A percentile compares a stretch with the other conserved stretches of the same genome.
Evolutionary conservation across 2,797 vertebrate species (phyloP).

Genomic region (Crenuchus spilurus): DNA sequence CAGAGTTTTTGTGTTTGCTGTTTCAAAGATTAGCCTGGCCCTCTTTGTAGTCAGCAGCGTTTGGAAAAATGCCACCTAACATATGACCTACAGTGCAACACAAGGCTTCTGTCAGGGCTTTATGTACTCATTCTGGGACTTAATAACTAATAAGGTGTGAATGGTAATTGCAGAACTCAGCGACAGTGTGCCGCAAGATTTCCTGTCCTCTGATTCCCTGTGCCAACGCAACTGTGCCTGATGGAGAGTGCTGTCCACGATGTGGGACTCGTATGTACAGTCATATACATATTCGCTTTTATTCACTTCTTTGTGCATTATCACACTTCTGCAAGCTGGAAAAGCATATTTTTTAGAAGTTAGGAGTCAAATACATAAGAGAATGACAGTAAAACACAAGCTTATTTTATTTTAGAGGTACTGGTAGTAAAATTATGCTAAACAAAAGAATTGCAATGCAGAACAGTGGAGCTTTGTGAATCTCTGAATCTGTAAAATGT

Average conservation of each 20-base stretch:
- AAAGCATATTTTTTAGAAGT: no score
- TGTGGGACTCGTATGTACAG: slow-evolving; percentile 83
- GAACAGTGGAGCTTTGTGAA: slow-evolving; percentile 71
- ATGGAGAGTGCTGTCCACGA: slow-evolving; percentile 89
- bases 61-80: background rate
- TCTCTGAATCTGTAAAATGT: slow-evolving; percentile 61
- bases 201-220: slow-evolving; percentile 89
- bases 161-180: slow-evolving; percentile 78
- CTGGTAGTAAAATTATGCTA: slow-evolving; percentile 41
- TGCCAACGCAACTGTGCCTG: slow-evolving; percentile 86
- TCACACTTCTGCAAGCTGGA: no score
- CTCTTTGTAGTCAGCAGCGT: background rate
- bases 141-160: slow-evolving; percentile 18
- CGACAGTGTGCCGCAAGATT: slow-evolving; percentile 87
- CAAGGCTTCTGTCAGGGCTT: slow-evolving; percentile 11
- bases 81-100: slow-evolving; percentile 14
- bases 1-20: slow-evolving; percentile 43
- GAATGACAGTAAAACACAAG: slow-evolving; percentile 34
- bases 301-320: no score
- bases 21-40: slow-evolving; percentile 10
- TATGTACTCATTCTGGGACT: background rate
- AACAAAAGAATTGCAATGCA: slow-evolving; percentile 62
- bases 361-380: background rate
- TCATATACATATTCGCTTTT: slow-evolving; percentile 28
- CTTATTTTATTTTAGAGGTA: background rate